Conservation (phyloP, 1,140 invertebrate genomes). For the Drosophila ironensis region DNA sequence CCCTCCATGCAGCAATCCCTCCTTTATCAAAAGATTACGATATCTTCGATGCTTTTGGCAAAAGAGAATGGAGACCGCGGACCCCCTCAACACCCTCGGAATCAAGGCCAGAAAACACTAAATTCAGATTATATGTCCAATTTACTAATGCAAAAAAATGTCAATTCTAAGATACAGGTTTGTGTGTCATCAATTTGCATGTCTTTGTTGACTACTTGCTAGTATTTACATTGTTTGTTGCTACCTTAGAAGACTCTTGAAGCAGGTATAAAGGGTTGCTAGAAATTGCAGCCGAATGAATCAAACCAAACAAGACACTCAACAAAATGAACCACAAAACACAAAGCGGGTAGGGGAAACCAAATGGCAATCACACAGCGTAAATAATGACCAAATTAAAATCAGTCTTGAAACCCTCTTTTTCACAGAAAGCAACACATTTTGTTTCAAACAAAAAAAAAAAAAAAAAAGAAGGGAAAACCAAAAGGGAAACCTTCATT, state of each 20-base stretch:
- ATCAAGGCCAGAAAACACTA: background rate
- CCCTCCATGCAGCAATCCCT: too few relatives aligned
- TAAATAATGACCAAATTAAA: background rate
- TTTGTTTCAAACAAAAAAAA: background rate
- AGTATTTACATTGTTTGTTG: conserved; percentile 4
- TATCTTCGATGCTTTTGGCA: background rate
- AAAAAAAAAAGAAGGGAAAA: background rate
- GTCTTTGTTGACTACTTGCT: background rate
- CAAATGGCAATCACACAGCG: background rate
- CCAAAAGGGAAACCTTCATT: background rate
- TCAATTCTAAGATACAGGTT: background rate
- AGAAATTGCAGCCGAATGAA: background rate
- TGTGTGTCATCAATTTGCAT: background rate
- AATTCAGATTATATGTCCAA: conserved; percentile 1
- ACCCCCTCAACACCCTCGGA: background rate
- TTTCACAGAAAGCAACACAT: background rate
- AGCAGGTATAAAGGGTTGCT: background rate
- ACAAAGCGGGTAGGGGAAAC: background rate
- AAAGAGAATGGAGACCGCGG: background rate
- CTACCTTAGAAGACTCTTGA: background rate
- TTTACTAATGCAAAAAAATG: conserved; percentile 1
- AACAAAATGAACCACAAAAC: background rate
- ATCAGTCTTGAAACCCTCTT: background rate
- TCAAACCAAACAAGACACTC: background rate
- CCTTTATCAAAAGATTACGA: background rate